phyloP scores from a whole-genome alignment of 2,113 vertebrate genomes.

The Cathartes aura region DNA sequence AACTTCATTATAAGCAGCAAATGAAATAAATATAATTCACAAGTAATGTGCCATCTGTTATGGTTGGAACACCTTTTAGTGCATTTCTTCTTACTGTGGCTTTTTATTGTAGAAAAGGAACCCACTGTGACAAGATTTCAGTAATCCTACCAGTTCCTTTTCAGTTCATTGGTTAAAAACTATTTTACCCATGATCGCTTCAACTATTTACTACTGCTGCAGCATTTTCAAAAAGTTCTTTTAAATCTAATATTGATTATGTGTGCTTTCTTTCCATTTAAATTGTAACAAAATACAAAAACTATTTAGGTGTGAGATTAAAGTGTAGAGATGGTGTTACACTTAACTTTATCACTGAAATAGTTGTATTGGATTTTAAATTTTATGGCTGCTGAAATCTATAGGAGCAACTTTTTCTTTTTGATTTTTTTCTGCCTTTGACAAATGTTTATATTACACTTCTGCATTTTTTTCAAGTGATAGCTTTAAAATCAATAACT shows the following conservation, averaged over 20 bases:
- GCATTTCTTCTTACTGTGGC: constrained; percentile 38
- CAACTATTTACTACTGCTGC: constrained; percentile 48
- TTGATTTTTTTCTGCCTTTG: constrained; percentile 51
- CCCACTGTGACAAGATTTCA: constrained; percentile 51
- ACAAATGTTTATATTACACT: constrained; percentile 62
- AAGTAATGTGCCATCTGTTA: constrained; percentile 75
- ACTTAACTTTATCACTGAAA: constrained; percentile 69
- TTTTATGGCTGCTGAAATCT: constrained; percentile 59
- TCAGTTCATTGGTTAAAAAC: constrained; percentile 68
- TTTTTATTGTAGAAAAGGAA: constrained; percentile 57
- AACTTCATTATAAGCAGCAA: constrained; percentile 72
- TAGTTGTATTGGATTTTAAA: constrained; percentile 69
- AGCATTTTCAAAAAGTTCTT: constrained; percentile 57
- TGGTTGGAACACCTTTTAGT: constrained; percentile 67
- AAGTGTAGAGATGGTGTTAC: constrained; percentile 51
- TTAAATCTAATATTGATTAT: constrained; percentile 66
- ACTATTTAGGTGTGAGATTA: constrained; percentile 74
- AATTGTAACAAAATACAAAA: constrained; percentile 70
- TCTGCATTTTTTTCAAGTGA: constrained; percentile 29
- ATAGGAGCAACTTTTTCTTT: constrained; percentile 37
- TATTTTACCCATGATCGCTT: constrained; percentile 55
- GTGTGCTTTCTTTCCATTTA: constrained; percentile 64
- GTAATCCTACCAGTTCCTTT: constrained; percentile 47
- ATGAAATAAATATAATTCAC: constrained; percentile 73
- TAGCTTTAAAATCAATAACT: constrained; percentile 55